Evolutionary conservation across 2,797 vertebrate species (phyloP).

Genomic region (Sebastes taczanowskii): DNA sequence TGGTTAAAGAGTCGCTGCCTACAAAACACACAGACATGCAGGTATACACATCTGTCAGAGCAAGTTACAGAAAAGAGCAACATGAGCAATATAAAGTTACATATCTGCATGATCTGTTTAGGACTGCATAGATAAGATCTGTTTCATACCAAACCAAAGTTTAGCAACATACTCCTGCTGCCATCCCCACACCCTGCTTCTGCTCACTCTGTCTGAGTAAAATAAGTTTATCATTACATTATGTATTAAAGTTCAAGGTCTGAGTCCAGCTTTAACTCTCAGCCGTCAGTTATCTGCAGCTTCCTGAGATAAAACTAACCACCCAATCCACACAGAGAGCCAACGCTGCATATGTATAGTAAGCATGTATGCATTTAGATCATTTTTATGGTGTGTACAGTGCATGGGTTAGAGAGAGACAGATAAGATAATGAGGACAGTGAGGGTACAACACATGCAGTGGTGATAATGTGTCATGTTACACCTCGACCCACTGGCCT

Average conservation of each 20-base stretch:
- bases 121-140: background rate
- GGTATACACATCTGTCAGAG: background rate
- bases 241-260: constrained; percentile 61
- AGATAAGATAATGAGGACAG: background rate
- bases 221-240: constrained; percentile 42
- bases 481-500: background rate
- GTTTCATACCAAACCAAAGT: background rate
- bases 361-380: background rate
- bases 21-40: background rate
- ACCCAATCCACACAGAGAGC: background rate
- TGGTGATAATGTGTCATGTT: background rate
- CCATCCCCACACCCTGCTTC: constrained; percentile 7
- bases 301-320: constrained; percentile 17
- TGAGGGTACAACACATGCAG: background rate
- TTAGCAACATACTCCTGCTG: background rate
- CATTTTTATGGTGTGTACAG: background rate
- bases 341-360: background rate
- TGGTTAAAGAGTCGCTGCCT: background rate
- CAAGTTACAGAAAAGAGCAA: background rate
- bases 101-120: background rate
- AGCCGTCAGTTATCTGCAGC: constrained; percentile 7
- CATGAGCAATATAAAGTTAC: background rate
- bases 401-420: background rate
- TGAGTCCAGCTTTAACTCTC: constrained; percentile 13
- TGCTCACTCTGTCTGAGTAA: background rate